phyloP scores from a whole-genome alignment of 64 coral and sea anemone species.

The Actinia equina region DNA sequence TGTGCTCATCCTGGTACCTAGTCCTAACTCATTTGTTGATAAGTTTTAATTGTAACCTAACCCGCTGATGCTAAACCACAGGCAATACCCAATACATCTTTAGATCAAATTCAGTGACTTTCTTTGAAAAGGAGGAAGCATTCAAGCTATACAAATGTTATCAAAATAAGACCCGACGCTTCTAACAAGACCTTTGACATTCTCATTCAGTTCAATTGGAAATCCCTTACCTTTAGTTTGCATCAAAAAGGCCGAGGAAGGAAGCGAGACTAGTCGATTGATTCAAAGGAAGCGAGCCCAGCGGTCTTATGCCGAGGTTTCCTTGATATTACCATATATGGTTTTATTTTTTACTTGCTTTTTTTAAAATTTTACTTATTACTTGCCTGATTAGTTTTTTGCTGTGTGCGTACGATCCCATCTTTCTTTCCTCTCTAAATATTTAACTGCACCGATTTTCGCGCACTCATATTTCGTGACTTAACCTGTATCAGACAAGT shows the following conservation, averaged over 20 bases:
- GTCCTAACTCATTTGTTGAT: no score
- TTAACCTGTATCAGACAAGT: background rate
- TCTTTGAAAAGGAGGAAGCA: background rate
- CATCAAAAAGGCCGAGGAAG: conserved; percentile 1
- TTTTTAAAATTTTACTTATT: no score
- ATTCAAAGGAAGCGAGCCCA: background rate
- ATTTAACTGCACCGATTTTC: background rate
- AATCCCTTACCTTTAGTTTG: background rate
- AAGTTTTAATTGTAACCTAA: no score
- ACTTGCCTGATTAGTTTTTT: no score
- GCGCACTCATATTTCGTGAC: background rate
- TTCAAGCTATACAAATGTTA: background rate
- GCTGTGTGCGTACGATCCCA: no score
- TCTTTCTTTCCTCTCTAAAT: background rate
- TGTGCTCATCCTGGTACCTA: no score
- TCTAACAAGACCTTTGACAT: background rate
- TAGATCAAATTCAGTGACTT: no score
- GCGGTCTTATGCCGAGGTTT: background rate
- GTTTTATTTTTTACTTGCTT: background rate
- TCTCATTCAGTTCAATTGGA: background rate
- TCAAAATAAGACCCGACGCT: background rate
- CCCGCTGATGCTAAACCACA: no score
- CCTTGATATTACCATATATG: background rate
- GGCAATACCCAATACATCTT: no score
- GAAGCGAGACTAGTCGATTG: background rate